Base-by-base conservation (phyloP, 2,888 invertebrate species). In the Drosophila phalerata region DNA sequence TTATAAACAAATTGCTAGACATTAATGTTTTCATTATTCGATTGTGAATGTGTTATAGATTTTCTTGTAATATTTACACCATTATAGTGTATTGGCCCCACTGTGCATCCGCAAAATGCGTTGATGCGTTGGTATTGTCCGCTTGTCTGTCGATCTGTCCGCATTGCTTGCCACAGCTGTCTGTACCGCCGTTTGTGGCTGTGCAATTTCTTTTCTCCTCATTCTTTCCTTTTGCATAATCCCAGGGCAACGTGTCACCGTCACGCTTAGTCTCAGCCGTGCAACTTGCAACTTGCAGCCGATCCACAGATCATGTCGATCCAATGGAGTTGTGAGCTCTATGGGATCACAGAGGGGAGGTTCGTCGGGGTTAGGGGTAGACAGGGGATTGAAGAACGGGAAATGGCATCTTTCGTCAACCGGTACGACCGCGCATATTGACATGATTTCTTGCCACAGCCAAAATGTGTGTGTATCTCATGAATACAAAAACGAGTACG, bases 181-280 rank as follows among this genome's bases (percentile, higher is more conserved):
- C 38, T 49, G 22, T 38, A 15, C 9, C n/a, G 22, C 32, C 5
- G 55, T 43, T 10, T 17, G 11, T 58, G 47, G 25, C 25, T 19
- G 32, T 79, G 79, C 74, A 84, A 73, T 84, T 83, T 88, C 78
- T 86, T 73, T 73, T 66, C 69, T 68, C 80, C 81, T 73, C 30
- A 8, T 28, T 88, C 78, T 86, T 71, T 73, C 64, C 67, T 68
- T 86, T 86, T 74, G 88, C 85, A 87, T 84, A 84, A 84, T 84
- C 82, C 88, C 85, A 65, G 64, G 64, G 71, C 88, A 69, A 64
- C 82, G 73, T 85, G 85, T 86, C 88, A 78, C 64, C 88, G 82
- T 89, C 84, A 89, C 84, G 84, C 89, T 81, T 79, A 69, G 70
- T 65, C 88, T 72, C 75, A 65, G 40, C 78, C 63, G 22, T 43